Evolutionary conservation across 2,888 invertebrate genomes (phyloP).

Genomic region (Odontothrips loti): DNA sequence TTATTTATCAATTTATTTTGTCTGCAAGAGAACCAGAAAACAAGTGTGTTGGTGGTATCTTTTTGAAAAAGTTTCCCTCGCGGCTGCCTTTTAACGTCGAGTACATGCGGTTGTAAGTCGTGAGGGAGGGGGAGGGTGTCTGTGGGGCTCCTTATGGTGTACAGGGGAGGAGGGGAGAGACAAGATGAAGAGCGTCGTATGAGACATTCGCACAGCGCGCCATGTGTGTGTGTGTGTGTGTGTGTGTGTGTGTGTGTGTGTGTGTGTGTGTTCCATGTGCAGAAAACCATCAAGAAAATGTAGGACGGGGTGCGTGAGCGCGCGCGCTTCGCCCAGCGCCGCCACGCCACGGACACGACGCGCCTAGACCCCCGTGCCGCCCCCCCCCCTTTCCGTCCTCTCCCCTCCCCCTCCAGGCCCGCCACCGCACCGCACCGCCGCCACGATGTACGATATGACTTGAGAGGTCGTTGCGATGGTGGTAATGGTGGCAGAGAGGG

Average conservation of each 20-base stretch:
- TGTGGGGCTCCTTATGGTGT: too few relatives aligned
- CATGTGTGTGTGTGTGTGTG: not conserved
- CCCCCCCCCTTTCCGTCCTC: too few relatives aligned
- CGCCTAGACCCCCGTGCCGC: too few relatives aligned
- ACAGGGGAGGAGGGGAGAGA: not conserved
- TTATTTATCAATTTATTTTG: too few relatives aligned
- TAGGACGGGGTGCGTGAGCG: not conserved
- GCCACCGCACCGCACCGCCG: not conserved
- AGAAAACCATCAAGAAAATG: constrained; percentile 26
- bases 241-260: not conserved
- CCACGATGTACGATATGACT: constrained; percentile 20
- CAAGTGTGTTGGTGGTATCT: too few relatives aligned
- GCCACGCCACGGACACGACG: not conserved
- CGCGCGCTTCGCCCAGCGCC: not conserved
- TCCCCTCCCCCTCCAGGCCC: not conserved
- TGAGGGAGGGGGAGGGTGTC: too few relatives aligned
- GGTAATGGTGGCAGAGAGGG: constrained; percentile 9
- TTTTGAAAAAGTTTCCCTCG: too few relatives aligned
- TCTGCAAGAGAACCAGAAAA: too few relatives aligned
- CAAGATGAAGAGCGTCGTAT: not conserved
- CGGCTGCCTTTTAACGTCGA: too few relatives aligned
- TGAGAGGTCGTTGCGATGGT: constrained; percentile 24
- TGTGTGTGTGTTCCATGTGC: constrained; percentile 12
- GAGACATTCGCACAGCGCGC: not conserved
- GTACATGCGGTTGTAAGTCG: too few relatives aligned